These are phyloP conservation scores for Andrena haemorrhoa DNA, from an alignment of 2,888 invertebrate genomes.

Conservation along the genomic window DNA sequence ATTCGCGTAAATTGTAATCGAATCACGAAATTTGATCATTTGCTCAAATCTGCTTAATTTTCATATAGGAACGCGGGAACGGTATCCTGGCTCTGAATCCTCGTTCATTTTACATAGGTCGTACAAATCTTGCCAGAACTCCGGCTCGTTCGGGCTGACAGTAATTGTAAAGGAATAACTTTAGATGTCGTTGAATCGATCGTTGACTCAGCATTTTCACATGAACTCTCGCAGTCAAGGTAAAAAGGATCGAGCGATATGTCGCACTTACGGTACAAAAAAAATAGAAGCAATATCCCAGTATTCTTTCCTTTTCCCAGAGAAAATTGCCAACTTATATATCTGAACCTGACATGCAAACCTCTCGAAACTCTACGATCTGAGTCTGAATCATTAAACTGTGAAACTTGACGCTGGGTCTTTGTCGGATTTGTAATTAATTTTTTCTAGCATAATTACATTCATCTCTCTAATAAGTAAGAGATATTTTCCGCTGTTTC, in stretches of 20 bases:
- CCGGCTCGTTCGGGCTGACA: neutral
- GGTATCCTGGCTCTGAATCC: conserved; percentile 11
- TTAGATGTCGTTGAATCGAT: conserved; percentile 45
- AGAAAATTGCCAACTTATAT: conserved; percentile 48
- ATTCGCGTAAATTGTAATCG: conserved; percentile 1
- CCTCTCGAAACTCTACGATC: conserved; percentile 58
- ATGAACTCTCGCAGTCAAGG: conserved; percentile 28
- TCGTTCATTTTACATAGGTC: conserved; percentile 13
- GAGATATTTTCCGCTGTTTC: conserved; percentile 42
- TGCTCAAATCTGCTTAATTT: too few species aligned
- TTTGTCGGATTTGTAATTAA: conserved; percentile 39
- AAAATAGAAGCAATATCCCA: conserved; percentile 34
- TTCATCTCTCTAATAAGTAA: conserved; percentile 46
- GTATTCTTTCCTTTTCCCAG: conserved; percentile 43
- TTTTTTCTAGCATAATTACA: conserved; percentile 47
- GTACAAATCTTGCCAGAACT: conserved; percentile 5
- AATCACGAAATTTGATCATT: conserved; percentile 13
- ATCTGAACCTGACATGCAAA: conserved; percentile 60
- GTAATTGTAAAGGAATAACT: conserved; percentile 41
- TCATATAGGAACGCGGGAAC: conserved; percentile 1
- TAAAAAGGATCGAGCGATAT: conserved; percentile 3
- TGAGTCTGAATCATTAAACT: too few species aligned
- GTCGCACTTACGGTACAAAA: conserved; percentile 36
- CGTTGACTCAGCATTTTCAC: conserved; percentile 52
- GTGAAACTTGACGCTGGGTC: conserved; percentile 6